Evolutionary conservation across 2,797 vertebrate species (phyloP).

Genomic region (Ctenochaetus hawaiiensis): DNA sequence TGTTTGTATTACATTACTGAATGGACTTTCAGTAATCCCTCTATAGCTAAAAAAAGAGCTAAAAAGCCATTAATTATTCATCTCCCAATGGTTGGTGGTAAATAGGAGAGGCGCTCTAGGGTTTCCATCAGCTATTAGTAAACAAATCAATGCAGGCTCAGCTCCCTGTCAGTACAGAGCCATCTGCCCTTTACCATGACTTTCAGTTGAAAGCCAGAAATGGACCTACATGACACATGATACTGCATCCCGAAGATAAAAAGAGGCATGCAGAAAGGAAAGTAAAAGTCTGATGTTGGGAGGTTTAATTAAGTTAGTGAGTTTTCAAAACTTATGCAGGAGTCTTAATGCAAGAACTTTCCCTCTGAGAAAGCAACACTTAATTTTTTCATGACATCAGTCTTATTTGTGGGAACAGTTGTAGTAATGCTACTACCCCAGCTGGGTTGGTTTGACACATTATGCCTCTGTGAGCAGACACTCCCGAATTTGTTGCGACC

Average conservation of each 20-base stretch:
- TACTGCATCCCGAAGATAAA: conserved; percentile 52
- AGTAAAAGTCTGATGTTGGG: conserved; percentile 35
- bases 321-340: conserved; percentile 36
- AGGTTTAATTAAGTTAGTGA: conserved; percentile 35
- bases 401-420: conserved; percentile 71
- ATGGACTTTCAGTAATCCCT: conserved; percentile 84
- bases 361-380: conserved; percentile 45
- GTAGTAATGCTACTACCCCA: conserved; percentile 68
- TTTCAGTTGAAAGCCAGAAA: conserved; percentile 74
- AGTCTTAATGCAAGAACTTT: conserved; percentile 36
- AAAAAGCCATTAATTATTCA: conserved; percentile 88
- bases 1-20: conserved; percentile 81
- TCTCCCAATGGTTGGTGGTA: conserved; percentile 81
- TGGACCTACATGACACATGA: conserved; percentile 66
- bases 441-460: conserved; percentile 61
- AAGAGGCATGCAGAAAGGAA: conserved; percentile 31
- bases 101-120: conserved; percentile 83
- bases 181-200: conserved; percentile 84
- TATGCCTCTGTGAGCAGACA: conserved; percentile 61
- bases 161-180: conserved; percentile 79
- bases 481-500: conserved; percentile 67
- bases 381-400: conserved; percentile 72
- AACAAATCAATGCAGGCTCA: conserved; percentile 89
- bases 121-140: conserved; percentile 89
- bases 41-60: conserved; percentile 85